These are phyloP conservation scores for Chondrilla cf. caribensis DNA, from an alignment of 37 sponge, comb jelly and placozoan genomes.

Conservation along the genomic window DNA sequence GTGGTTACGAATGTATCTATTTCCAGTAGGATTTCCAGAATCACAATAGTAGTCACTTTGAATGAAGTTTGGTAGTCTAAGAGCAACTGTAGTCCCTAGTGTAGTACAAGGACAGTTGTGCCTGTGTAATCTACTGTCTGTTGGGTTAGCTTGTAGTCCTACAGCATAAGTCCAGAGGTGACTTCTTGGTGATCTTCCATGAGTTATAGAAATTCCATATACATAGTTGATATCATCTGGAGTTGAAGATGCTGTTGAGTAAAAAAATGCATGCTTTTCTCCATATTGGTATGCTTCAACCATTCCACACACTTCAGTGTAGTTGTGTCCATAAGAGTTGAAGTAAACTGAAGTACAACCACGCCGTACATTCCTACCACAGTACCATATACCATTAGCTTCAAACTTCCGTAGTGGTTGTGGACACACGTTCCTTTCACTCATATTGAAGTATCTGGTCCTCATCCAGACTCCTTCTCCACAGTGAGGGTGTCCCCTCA, in stretches of 20 bases:
- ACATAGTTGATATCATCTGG: neutral
- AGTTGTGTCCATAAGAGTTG: neutral
- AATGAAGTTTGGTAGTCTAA: conserved; percentile 5
- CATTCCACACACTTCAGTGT: conserved; percentile 19
- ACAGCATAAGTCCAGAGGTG: conserved; percentile 14
- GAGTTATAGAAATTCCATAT: neutral
- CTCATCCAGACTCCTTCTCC: conserved; percentile 32
- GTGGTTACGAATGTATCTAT: neutral
- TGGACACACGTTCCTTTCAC: neutral
- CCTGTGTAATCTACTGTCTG: too few species aligned
- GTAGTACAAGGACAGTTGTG: neutral
- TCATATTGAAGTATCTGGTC: conserved; percentile 4
- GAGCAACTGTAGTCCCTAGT: neutral
- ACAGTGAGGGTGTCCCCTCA: conserved; percentile 6
- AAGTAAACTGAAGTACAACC: conserved; percentile 16
- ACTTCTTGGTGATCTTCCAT: neutral
- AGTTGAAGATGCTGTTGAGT: neutral
- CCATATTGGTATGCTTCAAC: conserved; percentile 20
- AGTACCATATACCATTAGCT: neutral
- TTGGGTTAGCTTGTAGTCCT: neutral
- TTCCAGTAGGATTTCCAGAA: neutral
- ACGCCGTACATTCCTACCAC: neutral
- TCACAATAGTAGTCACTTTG: neutral
- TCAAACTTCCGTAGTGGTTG: neutral
- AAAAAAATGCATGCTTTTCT: neutral